Percentiles rank a stretch among this genome's conserved stretches.
Evolutionary conservation across 2,888 invertebrate species (phyloP).

Genomic region (Barypeithes pellucidus): DNA sequence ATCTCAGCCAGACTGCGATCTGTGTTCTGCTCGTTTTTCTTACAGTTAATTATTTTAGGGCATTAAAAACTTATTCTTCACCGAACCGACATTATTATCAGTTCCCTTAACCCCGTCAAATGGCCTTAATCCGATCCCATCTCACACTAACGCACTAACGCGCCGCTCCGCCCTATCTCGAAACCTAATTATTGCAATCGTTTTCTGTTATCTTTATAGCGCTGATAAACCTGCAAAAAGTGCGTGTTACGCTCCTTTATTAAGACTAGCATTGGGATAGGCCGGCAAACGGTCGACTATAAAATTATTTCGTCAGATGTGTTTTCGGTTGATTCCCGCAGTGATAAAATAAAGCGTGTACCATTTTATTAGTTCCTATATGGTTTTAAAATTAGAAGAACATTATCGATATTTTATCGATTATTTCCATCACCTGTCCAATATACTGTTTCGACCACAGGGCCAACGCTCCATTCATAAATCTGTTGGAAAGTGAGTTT

Average conservation of each 20-base stretch:
- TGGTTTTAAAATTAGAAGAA: no score
- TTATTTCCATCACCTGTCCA: no score
- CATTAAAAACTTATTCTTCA: background rate
- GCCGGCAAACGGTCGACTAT: background rate
- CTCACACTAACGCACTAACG: background rate
- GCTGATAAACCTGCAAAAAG: conserved; percentile 20
- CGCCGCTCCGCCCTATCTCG: background rate
- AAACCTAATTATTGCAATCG: conserved; percentile 10
- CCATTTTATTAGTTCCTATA: no score
- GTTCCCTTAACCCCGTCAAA: background rate
- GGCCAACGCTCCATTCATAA: no score
- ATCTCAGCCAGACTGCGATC: no score
- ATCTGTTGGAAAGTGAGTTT: no score
- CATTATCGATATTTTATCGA: no score
- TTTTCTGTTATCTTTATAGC: conserved; percentile 8
- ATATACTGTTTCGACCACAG: no score
- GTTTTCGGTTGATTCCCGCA: background rate
- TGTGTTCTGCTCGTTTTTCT: no score
- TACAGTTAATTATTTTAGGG: conserved; percentile 1
- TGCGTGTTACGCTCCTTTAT: conserved; percentile 12
- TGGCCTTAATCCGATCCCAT: conserved; percentile 8
- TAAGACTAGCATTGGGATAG: conserved; percentile 12
- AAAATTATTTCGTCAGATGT: conserved; percentile 10
- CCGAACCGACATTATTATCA: background rate
- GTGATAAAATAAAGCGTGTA: background rate